Conservation (phyloP, 2,797 vertebrate species). For the Tarsius wallacei region DNA sequence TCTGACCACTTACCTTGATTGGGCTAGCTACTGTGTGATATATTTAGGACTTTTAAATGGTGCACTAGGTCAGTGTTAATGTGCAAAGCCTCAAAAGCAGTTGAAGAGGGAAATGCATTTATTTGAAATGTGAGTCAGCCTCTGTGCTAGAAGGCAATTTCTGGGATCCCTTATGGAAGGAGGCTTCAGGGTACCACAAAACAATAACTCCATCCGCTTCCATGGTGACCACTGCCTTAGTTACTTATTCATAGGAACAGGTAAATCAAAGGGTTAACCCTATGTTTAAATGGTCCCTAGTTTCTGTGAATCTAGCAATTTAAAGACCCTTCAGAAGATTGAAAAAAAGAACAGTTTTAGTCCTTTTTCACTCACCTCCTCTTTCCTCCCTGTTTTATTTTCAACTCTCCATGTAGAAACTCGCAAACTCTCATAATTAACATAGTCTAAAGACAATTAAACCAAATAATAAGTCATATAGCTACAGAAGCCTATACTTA, state of each 20-base stretch:
- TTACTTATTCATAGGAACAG: background rate
- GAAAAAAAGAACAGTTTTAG: background rate
- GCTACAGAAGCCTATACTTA: background rate
- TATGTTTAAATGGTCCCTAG: background rate
- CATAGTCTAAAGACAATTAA: background rate
- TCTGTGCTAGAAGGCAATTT: background rate
- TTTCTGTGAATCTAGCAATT: background rate
- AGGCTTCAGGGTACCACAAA: background rate
- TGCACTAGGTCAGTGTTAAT: background rate
- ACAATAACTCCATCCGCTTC: background rate
- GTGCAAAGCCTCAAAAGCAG: conserved; percentile 18
- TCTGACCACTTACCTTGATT: background rate
- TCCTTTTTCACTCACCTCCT: background rate
- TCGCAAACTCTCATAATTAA: background rate
- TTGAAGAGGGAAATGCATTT: conserved; percentile 33
- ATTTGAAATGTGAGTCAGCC: conserved; percentile 30
- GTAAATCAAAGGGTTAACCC: background rate
- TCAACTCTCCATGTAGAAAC: background rate
- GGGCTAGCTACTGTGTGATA: background rate
- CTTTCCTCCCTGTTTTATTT: background rate
- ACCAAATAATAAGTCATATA: background rate
- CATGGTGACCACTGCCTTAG: background rate
- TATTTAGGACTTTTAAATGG: conserved; percentile 28
- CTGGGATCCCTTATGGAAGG: background rate
- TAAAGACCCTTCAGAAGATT: background rate